Conservation (phyloP, 2,797 vertebrate genomes). For the Crypturellus tataupa region DNA sequence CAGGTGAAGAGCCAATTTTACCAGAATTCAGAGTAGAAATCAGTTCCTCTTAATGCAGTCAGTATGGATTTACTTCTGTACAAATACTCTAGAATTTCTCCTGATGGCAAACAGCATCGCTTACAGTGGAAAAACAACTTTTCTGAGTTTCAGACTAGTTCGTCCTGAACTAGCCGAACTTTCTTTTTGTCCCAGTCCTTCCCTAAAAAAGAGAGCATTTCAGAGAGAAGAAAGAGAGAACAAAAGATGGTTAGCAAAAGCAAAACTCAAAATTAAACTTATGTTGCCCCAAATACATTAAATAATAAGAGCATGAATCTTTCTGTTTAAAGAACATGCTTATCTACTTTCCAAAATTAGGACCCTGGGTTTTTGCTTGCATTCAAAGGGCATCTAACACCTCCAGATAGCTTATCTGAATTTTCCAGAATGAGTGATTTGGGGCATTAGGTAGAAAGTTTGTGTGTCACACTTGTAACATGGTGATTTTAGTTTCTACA, state of each 20-base stretch:
- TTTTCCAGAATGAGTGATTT: not conserved
- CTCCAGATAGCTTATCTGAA: not conserved
- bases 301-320: not conserved
- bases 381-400: not conserved
- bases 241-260: not conserved
- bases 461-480: not conserved
- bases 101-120: not conserved
- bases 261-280: not conserved
- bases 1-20: not conserved
- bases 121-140: not conserved
- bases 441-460: not conserved
- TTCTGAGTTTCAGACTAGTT: not conserved
- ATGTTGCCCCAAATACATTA: not conserved
- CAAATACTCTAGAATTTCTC: not conserved
- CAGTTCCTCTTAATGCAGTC: not conserved
- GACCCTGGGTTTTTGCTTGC: not conserved
- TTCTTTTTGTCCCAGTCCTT: not conserved
- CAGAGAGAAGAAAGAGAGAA: not conserved
- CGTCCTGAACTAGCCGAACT: not conserved
- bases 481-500: not conserved
- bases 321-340: not conserved
- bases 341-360: not conserved
- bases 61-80: not conserved
- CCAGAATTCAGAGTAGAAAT: not conserved
- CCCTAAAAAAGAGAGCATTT: accelerated